Evolutionary conservation across 2,113 vertebrate genomes (phyloP).

Genomic region (Mastomys coucha): DNA sequence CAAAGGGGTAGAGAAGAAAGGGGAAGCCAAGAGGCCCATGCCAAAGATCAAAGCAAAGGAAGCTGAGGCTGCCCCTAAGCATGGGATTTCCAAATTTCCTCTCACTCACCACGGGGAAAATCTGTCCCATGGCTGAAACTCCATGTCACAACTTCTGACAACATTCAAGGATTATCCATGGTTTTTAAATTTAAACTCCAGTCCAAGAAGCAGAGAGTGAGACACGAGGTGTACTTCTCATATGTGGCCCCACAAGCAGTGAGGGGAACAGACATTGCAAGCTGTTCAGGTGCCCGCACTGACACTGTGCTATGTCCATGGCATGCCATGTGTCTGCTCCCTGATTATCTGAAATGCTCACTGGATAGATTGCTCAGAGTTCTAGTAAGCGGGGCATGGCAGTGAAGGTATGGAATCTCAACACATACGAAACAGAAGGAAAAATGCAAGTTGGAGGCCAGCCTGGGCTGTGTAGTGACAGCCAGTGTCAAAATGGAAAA

Average conservation of each 20-base stretch:
- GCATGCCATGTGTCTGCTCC: background rate
- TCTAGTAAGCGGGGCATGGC: background rate
- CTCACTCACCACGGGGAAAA: background rate
- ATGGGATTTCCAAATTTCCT: background rate
- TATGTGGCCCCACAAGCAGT: background rate
- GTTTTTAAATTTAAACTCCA: background rate
- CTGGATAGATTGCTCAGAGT: background rate
- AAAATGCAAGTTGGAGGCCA: no score
- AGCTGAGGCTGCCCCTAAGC: background rate
- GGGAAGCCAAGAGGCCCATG: slow-evolving; percentile 35
- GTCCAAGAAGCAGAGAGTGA: background rate
- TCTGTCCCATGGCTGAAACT: background rate
- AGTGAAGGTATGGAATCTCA: background rate
- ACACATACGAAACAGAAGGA: background rate
- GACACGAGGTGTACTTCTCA: accelerated
- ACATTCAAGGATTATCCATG: accelerated
- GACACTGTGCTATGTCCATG: no score
- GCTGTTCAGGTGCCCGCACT: accelerated
- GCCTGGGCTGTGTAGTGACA: background rate
- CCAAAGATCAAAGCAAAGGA: slow-evolving; percentile 64
- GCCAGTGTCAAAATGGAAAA: background rate
- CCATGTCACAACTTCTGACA: accelerated
- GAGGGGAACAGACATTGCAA: background rate
- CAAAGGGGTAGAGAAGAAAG: background rate
- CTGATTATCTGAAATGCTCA: background rate